phyloP scores from a whole-genome alignment of 2,888 invertebrate species.

The Trichogramma dendrolimi region DNA sequence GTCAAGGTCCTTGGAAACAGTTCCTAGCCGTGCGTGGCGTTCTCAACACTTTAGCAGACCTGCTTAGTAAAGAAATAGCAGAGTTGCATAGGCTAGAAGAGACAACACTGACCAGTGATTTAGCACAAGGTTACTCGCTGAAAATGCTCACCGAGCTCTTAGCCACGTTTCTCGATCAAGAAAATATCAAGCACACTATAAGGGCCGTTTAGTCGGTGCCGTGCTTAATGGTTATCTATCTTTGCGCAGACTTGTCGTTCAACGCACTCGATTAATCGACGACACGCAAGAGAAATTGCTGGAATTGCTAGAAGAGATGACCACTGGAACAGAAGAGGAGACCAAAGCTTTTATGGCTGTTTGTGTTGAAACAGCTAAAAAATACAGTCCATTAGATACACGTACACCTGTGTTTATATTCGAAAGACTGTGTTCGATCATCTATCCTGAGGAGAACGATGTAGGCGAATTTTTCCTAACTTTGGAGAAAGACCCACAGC shows the following conservation, averaged over 20 bases:
- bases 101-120: constrained; percentile 86
- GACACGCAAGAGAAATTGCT: constrained; percentile 93
- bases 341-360: constrained; percentile 96
- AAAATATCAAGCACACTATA: constrained; percentile 86
- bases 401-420: constrained; percentile 97
- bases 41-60: constrained; percentile 75
- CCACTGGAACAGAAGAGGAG: constrained; percentile 90
- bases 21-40: constrained; percentile 86
- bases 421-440: constrained; percentile 93
- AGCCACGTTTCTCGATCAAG: constrained; percentile 82
- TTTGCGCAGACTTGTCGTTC: constrained; percentile 83
- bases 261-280: constrained; percentile 90
- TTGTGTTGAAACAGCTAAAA: constrained; percentile 91
- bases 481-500: constrained; percentile 96
- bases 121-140: constrained; percentile 89
- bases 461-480: constrained; percentile 94
- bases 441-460: constrained; percentile 96
- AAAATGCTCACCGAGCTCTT: constrained; percentile 86
- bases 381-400: constrained; percentile 85
- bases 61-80: constrained; percentile 84
- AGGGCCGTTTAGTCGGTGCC: constrained; percentile 81
- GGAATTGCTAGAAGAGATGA: constrained; percentile 92
- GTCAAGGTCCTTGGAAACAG: constrained; percentile 87
- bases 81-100: constrained; percentile 86
- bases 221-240: constrained; percentile 92